phyloP scores from a whole-genome alignment of 2,888 invertebrate species.

The Drosophila mimica region DNA sequence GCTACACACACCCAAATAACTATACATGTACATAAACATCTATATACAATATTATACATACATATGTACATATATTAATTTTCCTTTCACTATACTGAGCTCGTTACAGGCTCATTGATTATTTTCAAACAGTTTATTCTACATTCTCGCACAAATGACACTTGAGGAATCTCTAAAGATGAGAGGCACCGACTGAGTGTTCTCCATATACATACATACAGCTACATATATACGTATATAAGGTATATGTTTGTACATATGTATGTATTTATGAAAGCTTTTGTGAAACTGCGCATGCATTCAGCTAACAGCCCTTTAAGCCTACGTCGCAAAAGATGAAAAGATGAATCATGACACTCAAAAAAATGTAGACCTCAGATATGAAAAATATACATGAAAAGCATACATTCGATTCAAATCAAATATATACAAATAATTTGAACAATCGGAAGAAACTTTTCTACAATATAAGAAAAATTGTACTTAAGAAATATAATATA shows the following conservation, averaged over 20 bases:
- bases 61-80: conserved; percentile 40
- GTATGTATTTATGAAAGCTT: conserved; percentile 20
- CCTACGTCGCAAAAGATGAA: conserved; percentile 51
- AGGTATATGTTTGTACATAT: background rate
- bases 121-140: conserved; percentile 52
- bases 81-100: conserved; percentile 47
- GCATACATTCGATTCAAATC: background rate
- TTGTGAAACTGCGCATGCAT: conserved; percentile 60
- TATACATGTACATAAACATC: conserved; percentile 11
- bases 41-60: conserved; percentile 3
- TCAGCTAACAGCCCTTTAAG: conserved; percentile 24
- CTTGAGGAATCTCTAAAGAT: conserved; percentile 73
- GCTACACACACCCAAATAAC: conserved; percentile 25
- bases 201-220: background rate
- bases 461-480: rapidly evolving
- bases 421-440: background rate
- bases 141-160: conserved; percentile 53
- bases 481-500: background rate
- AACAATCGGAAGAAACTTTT: background rate
- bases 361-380: background rate
- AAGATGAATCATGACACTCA: conserved; percentile 54
- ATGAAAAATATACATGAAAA: background rate
- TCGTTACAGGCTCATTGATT: conserved; percentile 47
- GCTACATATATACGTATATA: too few species aligned
- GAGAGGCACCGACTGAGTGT: conserved; percentile 24